These are phyloP conservation scores for Lepidotrigona ventralis DNA, from an alignment of 1,140 invertebrate species.

Conservation along the genomic window DNA sequence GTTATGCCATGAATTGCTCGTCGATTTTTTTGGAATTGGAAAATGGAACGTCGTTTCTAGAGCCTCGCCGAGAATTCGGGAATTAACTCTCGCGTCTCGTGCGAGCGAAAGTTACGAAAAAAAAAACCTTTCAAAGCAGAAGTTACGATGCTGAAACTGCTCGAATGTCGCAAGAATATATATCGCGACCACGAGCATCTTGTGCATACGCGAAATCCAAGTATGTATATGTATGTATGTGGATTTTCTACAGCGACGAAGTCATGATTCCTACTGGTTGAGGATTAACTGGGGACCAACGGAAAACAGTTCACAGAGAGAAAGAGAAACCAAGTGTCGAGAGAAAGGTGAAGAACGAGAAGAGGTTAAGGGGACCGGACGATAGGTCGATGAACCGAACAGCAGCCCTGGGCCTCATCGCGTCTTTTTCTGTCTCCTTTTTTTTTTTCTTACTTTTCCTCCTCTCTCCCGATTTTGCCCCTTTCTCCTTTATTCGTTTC, in stretches of 20 bases:
- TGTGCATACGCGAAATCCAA: neutral
- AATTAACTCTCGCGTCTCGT: neutral
- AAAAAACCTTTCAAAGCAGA: no score
- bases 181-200: neutral
- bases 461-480: neutral
- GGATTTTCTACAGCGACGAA: neutral
- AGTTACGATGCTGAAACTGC: neutral
- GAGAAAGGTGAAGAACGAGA: slow-evolving; percentile 39
- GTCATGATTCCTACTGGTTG: neutral
- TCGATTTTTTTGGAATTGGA: no score
- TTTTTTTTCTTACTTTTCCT: neutral
- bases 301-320: slow-evolving; percentile 1
- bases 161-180: neutral
- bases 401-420: slow-evolving; percentile 22
- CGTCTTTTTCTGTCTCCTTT: neutral
- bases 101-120: no score
- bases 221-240: neutral
- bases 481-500: neutral
- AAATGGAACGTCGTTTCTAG: no score
- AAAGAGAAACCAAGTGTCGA: slow-evolving; percentile 15
- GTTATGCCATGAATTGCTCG: no score
- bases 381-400: slow-evolving; percentile 68
- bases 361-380: slow-evolving; percentile 42
- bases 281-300: neutral
- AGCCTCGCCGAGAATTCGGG: neutral